phyloP scores from a whole-genome alignment of 1,140 invertebrate species.

The Drosophila azteca region DNA sequence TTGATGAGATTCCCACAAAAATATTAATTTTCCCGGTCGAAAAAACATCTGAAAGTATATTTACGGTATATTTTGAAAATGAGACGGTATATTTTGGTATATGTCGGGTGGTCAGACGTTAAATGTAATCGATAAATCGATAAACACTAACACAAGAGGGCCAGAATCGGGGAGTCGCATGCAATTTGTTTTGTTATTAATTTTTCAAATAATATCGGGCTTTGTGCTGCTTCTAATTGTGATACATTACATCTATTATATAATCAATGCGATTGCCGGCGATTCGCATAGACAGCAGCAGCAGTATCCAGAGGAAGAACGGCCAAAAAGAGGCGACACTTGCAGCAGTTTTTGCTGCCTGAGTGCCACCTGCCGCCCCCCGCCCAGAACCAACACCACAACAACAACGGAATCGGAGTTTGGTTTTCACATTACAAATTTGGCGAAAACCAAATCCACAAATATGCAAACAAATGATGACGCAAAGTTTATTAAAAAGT shows the following conservation, averaged over 20 bases:
- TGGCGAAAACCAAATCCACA: constrained; percentile 23
- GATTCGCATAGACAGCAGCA: constrained; percentile 45
- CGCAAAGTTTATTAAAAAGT: constrained; percentile 87
- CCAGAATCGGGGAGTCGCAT: constrained; percentile 56
- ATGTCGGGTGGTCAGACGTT: too few species aligned
- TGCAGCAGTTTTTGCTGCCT: constrained; percentile 23
- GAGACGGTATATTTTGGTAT: too few species aligned
- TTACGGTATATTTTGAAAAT: too few species aligned
- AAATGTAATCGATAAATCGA: too few species aligned
- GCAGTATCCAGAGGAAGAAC: constrained; percentile 23
- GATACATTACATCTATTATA: constrained; percentile 83
- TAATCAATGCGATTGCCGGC: constrained; percentile 75
- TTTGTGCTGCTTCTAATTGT: constrained; percentile 78
- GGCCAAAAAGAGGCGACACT: constrained; percentile 25
- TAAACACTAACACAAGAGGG: too few species aligned
- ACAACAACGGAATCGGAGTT: constrained; percentile 20
- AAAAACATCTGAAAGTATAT: too few species aligned
- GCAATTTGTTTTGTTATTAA: constrained; percentile 73
- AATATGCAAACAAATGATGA: constrained; percentile 86
- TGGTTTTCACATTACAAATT: constrained; percentile 24
- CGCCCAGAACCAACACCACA: constrained; percentile 10
- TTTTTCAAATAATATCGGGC: constrained; percentile 78
- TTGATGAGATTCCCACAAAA: too few species aligned
- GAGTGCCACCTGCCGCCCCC: constrained; percentile 11
- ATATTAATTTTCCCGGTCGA: too few species aligned